Evolutionary conservation across 2,113 vertebrate genomes (phyloP).

Genomic region (Dasyornis broadbenti): DNA sequence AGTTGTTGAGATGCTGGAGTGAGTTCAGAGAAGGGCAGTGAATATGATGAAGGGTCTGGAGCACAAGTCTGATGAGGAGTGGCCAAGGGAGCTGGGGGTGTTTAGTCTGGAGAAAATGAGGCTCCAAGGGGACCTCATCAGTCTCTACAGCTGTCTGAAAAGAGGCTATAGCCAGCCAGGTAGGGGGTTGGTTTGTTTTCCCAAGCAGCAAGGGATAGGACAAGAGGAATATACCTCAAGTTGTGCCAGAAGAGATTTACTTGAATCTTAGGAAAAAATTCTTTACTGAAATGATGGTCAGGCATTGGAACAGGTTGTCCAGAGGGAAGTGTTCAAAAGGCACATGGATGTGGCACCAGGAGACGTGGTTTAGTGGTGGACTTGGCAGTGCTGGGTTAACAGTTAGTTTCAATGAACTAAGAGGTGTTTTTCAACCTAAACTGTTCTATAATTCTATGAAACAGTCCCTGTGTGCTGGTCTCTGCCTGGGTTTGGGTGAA

Average conservation of each 20-base stretch:
- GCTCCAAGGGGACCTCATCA: neutral
- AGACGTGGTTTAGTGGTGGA: neutral
- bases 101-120: neutral
- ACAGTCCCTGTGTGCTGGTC: neutral
- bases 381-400: neutral
- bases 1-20: neutral
- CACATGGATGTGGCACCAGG: neutral
- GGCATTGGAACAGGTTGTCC: neutral
- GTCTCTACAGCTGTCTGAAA: neutral
- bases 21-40: neutral
- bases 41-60: neutral
- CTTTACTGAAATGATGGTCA: neutral
- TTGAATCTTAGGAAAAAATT: neutral
- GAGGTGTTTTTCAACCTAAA: neutral
- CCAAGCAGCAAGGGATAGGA: neutral
- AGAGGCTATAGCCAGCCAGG: neutral
- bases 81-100: neutral
- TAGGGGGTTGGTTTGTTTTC: neutral
- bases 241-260: neutral
- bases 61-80: neutral
- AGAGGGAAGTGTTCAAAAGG: neutral
- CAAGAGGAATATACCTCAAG: neutral
- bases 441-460: neutral
- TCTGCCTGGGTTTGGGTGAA: neutral
- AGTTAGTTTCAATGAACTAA: neutral